phyloP scores from a whole-genome alignment of 2,888 invertebrate species.

The Cantharis nigra region DNA sequence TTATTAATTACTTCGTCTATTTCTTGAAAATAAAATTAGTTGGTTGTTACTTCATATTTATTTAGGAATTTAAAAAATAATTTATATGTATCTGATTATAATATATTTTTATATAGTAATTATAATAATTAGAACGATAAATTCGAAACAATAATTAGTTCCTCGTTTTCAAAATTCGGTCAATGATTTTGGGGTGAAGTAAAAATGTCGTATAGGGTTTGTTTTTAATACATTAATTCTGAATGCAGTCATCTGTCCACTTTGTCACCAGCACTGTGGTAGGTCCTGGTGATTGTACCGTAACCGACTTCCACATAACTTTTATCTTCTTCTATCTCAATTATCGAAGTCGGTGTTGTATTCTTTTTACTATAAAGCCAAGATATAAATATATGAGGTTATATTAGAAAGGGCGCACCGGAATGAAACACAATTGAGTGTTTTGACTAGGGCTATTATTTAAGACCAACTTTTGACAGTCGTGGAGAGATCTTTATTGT shows the following conservation, averaged over 20 bases:
- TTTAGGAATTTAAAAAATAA: background rate
- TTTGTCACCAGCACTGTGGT: constrained; percentile 56
- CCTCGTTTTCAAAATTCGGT: background rate
- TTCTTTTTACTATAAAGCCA: constrained; percentile 35
- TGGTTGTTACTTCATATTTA: background rate
- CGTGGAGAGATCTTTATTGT: constrained; percentile 47
- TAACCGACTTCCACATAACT: constrained; percentile 36
- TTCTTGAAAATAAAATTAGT: background rate
- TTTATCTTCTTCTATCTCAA: constrained; percentile 35
- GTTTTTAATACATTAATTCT: constrained; percentile 42
- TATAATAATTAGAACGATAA: background rate
- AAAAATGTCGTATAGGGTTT: constrained; percentile 26
- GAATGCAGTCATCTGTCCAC: constrained; percentile 54
- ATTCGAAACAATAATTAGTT: background rate
- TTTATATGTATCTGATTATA: background rate
- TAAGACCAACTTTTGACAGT: constrained; percentile 48
- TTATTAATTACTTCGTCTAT: background rate
- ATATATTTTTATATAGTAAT: background rate
- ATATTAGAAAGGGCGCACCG: constrained; percentile 21
- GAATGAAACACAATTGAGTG: constrained; percentile 46
- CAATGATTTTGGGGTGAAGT: background rate
- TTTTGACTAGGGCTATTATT: constrained; percentile 53
- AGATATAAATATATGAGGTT: constrained; percentile 34
- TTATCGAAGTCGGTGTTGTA: constrained; percentile 26
- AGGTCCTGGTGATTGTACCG: constrained; percentile 47